Conservation (phyloP, 2,797 vertebrate species). For the Argentina silus region DNA sequence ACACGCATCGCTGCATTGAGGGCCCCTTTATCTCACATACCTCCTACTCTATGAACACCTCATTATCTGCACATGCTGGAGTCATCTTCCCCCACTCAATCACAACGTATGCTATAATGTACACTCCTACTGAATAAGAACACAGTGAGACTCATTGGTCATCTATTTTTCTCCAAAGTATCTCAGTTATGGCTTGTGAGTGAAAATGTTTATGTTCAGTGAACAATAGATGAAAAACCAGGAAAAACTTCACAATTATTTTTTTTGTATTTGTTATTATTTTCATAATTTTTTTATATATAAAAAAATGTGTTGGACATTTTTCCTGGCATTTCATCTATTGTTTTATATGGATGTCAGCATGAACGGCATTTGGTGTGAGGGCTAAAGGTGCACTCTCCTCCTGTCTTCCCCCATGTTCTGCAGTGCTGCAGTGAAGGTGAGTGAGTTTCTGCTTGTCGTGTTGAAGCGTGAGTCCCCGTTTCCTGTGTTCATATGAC, state of each 20-base stretch:
- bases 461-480: background rate
- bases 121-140: background rate
- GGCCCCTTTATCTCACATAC: background rate
- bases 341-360: background rate
- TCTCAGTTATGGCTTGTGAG: background rate
- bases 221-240: too few relatives aligned
- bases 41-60: background rate
- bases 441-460: background rate
- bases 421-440: background rate
- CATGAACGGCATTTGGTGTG: background rate
- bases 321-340: background rate
- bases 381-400: background rate
- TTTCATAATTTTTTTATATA: too few relatives aligned
- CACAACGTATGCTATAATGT: background rate
- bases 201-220: background rate
- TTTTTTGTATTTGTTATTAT: too few relatives aligned
- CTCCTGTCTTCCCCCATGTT: background rate
- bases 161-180: background rate
- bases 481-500: too few relatives aligned
- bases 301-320: too few relatives aligned
- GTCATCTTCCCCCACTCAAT: background rate
- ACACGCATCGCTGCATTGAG: background rate
- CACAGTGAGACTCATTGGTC: background rate
- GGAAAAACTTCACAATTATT: too few relatives aligned
- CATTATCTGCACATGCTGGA: background rate